These are phyloP conservation scores for Ailuropoda melanoleuca DNA, from an alignment of 2,113 vertebrate genomes.

Conservation along the genomic window DNA sequence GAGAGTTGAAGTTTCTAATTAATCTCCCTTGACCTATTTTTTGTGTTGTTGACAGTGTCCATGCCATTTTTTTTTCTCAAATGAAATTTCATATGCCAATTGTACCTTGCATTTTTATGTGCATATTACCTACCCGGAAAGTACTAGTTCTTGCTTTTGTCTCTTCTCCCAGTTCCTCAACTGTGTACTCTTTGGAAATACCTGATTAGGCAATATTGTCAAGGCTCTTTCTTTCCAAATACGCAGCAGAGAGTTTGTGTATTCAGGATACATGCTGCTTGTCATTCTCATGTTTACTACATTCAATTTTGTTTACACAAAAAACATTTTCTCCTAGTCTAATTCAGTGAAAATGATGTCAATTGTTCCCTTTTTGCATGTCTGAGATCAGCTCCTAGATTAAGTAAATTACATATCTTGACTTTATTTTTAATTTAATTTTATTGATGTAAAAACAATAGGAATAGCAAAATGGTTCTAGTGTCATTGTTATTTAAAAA, in stretches of 20 bases:
- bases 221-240: background rate
- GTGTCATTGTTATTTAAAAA: conserved; percentile 7
- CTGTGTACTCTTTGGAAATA: background rate
- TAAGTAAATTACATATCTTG: conserved; percentile 20
- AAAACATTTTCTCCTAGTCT: background rate
- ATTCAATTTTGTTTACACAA: background rate
- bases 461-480: conserved; percentile 58
- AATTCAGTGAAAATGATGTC: conserved; percentile 33
- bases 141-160: background rate
- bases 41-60: background rate
- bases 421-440: conserved; percentile 58
- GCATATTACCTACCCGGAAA: background rate
- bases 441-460: conserved; percentile 45
- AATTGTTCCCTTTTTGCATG: background rate
- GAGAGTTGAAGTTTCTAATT: background rate
- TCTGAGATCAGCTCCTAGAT: background rate
- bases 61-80: background rate
- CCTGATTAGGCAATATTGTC: background rate
- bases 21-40: background rate
- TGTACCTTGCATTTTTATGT: background rate
- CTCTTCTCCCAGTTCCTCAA: background rate
- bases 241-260: background rate
- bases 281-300: background rate
- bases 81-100: background rate
- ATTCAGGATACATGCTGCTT: background rate